These are phyloP conservation scores for Sialis fuliginosa DNA, from an alignment of 2,888 invertebrate species.

Conservation along the genomic window DNA sequence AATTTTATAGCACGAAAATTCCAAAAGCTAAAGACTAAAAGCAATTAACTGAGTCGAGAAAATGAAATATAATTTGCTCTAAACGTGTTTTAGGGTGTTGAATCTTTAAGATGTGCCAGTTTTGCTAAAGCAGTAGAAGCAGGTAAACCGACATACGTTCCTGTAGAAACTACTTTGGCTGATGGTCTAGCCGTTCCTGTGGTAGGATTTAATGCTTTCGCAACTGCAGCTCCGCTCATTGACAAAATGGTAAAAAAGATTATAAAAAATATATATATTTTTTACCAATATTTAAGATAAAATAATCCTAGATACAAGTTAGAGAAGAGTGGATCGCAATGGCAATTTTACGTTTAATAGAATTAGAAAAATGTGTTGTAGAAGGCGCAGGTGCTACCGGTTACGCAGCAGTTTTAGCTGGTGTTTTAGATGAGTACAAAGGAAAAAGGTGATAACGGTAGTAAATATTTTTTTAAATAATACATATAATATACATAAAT, in stretches of 20 bases:
- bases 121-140: constrained; percentile 46
- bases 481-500: background rate
- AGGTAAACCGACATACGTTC: constrained; percentile 33
- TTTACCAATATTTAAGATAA: too few species aligned
- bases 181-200: constrained; percentile 53
- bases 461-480: background rate
- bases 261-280: too few species aligned
- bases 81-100: constrained; percentile 52
- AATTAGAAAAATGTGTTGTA: constrained; percentile 50
- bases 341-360: constrained; percentile 40
- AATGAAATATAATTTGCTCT: background rate
- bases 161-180: constrained; percentile 39
- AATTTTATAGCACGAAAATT: too few species aligned
- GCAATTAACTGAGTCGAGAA: background rate
- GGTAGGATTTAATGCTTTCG: constrained; percentile 50
- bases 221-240: constrained; percentile 36
- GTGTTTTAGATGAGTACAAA: constrained; percentile 41
- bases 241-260: constrained; percentile 42
- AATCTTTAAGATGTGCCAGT: constrained; percentile 80
- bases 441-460: constrained; percentile 37
- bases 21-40: background rate
- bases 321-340: constrained; percentile 46
- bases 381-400: constrained; percentile 57
- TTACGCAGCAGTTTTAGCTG: constrained; percentile 46
- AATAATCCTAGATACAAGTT: constrained; percentile 28